Evolutionary conservation across 2,888 invertebrate genomes (phyloP).

Genomic region (Himalopsyche anomala): DNA sequence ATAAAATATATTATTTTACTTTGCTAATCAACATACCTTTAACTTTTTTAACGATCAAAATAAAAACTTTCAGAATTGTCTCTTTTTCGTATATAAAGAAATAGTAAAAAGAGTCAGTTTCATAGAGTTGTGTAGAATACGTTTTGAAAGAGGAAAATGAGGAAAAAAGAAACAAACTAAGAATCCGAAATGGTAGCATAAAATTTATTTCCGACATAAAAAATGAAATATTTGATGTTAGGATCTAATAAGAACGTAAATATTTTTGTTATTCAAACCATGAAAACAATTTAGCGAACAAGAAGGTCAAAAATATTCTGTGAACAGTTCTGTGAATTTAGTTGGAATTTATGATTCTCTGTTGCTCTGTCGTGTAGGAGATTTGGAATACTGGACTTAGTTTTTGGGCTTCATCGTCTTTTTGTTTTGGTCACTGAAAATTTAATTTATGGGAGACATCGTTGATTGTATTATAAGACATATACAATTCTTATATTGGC

Average conservation of each 20-base stretch:
- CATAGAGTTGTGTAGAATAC: constrained; percentile 5
- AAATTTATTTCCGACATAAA: constrained; percentile 21
- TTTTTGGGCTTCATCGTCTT: neutral
- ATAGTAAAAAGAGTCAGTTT: constrained; percentile 18
- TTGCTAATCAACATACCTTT: constrained; percentile 19
- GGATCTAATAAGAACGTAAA: constrained; percentile 34
- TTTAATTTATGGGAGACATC: neutral
- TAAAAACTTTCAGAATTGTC: neutral
- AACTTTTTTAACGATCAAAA: constrained; percentile 9
- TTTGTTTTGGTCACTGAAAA: neutral
- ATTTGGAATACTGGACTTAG: constrained; percentile 3
- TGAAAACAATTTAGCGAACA: constrained; percentile 58
- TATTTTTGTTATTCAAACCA: constrained; percentile 57
- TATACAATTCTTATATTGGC: too few species aligned
- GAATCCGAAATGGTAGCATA: constrained; percentile 19
- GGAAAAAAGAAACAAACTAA: constrained; percentile 6
- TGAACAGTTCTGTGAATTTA: constrained; percentile 53
- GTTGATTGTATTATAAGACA: neutral
- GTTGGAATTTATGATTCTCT: constrained; percentile 8
- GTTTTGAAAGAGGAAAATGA: neutral
- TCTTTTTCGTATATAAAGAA: neutral
- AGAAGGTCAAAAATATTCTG: constrained; percentile 56
- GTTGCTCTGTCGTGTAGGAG: constrained; percentile 16
- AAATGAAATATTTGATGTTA: constrained; percentile 30
- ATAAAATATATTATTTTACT: constrained; percentile 14